Evolutionary conservation across 1,140 invertebrate species (phyloP).

Genomic region (Hyles vespertilio): DNA sequence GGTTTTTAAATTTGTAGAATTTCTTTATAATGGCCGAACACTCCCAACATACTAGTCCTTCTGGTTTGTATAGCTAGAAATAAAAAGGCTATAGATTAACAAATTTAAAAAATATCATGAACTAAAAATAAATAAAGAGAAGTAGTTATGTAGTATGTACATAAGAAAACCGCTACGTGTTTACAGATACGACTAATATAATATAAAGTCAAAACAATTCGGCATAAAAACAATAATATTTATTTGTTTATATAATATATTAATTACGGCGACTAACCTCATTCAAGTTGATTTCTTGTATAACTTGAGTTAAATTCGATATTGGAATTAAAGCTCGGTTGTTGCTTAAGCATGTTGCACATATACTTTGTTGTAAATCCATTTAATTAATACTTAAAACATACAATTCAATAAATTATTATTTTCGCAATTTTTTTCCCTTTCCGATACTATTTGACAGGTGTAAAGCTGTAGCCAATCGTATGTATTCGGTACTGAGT

Average conservation of each 20-base stretch:
- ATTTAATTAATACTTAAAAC: not conserved
- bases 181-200: no score
- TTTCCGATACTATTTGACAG: no score
- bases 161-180: no score
- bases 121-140: no score
- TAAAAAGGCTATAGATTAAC: conserved; percentile 5
- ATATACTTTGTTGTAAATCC: conserved; percentile 8
- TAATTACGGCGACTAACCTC: not conserved
- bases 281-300: conserved; percentile 2
- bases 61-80: conserved; percentile 11
- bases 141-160: no score
- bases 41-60: conserved; percentile 32
- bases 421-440: no score
- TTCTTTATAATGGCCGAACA: conserved; percentile 28
- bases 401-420: no score
- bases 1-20: conserved; percentile 27
- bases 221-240: no score
- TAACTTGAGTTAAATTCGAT: not conserved
- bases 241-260: no score
- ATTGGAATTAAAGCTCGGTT: conserved; percentile 10
- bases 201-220: no score
- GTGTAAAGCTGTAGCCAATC: no score
- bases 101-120: not conserved
- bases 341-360: conserved; percentile 11
- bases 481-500: no score